Evolutionary conservation across 2,113 vertebrate genomes (phyloP).

Genomic region (Zosterops pallidus): DNA sequence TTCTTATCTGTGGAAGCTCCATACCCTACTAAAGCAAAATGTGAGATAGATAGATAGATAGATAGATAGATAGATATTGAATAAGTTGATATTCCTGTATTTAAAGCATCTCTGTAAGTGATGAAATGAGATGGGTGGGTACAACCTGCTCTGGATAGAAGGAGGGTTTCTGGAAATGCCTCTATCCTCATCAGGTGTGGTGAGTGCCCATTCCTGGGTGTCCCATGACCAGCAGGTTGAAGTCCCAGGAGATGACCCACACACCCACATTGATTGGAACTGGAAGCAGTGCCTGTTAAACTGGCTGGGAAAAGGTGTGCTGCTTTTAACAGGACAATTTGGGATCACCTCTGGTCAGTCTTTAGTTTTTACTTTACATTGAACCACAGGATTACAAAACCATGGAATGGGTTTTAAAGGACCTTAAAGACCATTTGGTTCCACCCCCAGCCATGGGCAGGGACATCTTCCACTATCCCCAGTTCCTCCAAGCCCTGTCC

Average conservation of each 20-base stretch:
- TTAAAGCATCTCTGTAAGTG: not conserved
- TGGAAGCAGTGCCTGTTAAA: not conserved
- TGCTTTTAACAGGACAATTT: not conserved
- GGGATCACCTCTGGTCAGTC: not conserved
- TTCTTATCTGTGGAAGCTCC: not conserved
- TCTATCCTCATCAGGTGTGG: not conserved
- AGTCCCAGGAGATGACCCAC: not conserved
- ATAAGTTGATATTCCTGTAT: not conserved
- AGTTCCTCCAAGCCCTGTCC: rapidly evolving
- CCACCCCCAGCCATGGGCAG: not conserved
- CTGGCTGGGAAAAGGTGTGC: not conserved
- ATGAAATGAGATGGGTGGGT: not conserved
- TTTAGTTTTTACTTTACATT: not conserved
- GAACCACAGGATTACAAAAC: not conserved
- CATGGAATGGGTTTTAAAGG: not conserved
- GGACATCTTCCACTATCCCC: not conserved
- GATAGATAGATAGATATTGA: not conserved
- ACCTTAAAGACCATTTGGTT: not conserved
- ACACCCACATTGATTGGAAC: not conserved
- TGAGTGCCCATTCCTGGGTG: not conserved
- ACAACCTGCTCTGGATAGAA: not conserved
- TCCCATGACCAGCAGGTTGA: not conserved
- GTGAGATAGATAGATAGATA: not conserved
- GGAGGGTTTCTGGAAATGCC: not conserved
- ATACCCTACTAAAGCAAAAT: not conserved